These are phyloP conservation scores for Gallinago stenura DNA, from an alignment of 2,797 vertebrate species.

Conservation along the genomic window DNA sequence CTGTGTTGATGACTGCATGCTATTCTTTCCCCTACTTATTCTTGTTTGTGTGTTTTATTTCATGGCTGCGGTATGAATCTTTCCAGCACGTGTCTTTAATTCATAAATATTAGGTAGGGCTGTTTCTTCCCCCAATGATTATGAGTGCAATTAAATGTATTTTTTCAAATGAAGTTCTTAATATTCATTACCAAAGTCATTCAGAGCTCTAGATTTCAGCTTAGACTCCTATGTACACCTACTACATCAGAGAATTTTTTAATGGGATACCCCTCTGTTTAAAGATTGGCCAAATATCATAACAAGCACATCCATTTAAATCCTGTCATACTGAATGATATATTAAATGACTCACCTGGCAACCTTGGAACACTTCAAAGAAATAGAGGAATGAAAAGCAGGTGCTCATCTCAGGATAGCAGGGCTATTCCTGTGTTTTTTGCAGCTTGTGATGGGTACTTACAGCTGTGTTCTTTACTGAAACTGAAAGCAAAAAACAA, in stretches of 20 bases:
- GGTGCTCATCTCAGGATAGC: neutral
- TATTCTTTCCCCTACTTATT: neutral
- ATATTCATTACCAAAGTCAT: neutral
- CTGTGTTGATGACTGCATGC: neutral
- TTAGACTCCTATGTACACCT: neutral
- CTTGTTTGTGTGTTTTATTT: neutral
- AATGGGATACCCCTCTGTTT: neutral
- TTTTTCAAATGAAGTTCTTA: constrained; percentile 23
- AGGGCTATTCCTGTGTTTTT: neutral
- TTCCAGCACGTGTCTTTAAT: neutral
- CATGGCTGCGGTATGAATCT: neutral
- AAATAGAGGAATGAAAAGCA: neutral
- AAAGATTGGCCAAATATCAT: neutral
- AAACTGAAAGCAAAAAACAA: constrained; percentile 2
- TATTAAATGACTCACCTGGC: neutral
- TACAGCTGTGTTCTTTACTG: neutral
- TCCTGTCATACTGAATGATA: neutral
- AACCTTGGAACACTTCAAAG: neutral
- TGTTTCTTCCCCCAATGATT: neutral
- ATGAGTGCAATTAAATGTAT: neutral
- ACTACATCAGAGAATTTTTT: neutral
- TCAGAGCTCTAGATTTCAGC: neutral
- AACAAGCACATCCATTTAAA: neutral
- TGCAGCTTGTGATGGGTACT: neutral
- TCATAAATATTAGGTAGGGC: neutral